These are phyloP conservation scores for Drosophila eugracilis DNA, from an alignment of 1,140 invertebrate genomes.

Conservation along the genomic window DNA sequence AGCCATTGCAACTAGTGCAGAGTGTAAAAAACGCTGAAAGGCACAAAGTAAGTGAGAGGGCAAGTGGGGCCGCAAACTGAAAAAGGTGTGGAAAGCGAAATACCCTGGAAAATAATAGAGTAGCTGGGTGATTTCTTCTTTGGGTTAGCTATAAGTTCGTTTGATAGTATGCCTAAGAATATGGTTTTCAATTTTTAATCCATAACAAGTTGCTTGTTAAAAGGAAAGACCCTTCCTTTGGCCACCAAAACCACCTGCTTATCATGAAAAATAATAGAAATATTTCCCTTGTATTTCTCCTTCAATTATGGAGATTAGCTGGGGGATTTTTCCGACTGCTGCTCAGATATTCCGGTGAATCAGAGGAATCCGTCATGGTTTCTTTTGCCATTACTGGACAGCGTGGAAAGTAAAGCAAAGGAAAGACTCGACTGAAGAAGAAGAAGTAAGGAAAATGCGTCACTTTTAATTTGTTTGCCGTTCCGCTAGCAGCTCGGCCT, in stretches of 20 bases:
- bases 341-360: constrained; percentile 4
- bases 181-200: too few species aligned
- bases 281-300: neutral
- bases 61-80: neutral
- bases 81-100: constrained; percentile 20
- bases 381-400: neutral
- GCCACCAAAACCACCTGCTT: neutral
- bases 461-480: constrained; percentile 80
- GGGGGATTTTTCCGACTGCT: neutral
- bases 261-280: neutral
- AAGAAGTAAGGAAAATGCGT: constrained; percentile 56
- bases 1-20: constrained; percentile 24
- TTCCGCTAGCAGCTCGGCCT: constrained; percentile 21
- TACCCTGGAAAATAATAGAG: neutral
- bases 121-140: neutral
- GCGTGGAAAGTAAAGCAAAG: constrained; percentile 1
- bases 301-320: neutral
- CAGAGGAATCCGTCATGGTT: constrained; percentile 10
- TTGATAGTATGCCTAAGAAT: too few species aligned
- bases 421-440: constrained; percentile 1
- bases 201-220: too few species aligned
- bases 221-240: too few species aligned
- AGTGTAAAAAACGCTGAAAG: constrained; percentile 45
- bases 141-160: too few species aligned
- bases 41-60: constrained; percentile 28